Evolutionary conservation across 92 coral and sea anemone genomes (phyloP).

Genomic region (Porites rus): DNA sequence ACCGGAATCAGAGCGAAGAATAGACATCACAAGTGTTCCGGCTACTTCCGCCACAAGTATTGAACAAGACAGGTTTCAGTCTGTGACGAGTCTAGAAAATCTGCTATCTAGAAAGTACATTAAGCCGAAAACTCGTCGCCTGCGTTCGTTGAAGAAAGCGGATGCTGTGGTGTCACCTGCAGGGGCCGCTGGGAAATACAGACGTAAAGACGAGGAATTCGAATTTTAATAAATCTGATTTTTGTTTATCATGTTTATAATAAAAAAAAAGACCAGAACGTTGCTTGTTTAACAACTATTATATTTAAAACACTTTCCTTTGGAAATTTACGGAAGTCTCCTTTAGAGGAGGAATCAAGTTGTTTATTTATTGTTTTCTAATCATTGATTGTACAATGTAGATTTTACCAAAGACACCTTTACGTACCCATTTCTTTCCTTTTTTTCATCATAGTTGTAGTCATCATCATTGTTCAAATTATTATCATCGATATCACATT

Average conservation of each 20-base stretch:
- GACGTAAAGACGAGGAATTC: conserved; percentile 31
- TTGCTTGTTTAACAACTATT: neutral
- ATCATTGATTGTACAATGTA: too few species aligned
- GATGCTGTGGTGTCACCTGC: conserved; percentile 84
- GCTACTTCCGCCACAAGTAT: conserved; percentile 73
- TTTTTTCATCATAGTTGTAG: too few species aligned
- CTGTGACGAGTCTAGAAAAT: conserved; percentile 81
- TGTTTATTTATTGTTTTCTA: too few species aligned
- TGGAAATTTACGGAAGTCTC: neutral
- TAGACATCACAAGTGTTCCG: conserved; percentile 17
- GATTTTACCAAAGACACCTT: too few species aligned
- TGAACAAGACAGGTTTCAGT: conserved; percentile 74
- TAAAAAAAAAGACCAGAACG: neutral
- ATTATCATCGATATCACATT: too few species aligned
- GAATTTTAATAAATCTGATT: conserved; percentile 25
- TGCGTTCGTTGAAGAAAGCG: conserved; percentile 76
- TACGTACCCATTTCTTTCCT: too few species aligned
- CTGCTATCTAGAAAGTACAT: conserved; percentile 70
- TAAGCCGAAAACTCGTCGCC: conserved; percentile 73
- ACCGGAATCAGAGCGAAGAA: conserved; percentile 12
- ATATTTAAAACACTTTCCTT: neutral
- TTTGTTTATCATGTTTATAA: neutral
- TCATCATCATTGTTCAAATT: too few species aligned
- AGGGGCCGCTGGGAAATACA: conserved; percentile 74
- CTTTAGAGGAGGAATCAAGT: too few species aligned